Percentiles rank a stretch among this genome's conserved stretches.
Evolutionary conservation across 2,888 invertebrate genomes (phyloP).

Genomic region (Callosobruchus maculatus): DNA sequence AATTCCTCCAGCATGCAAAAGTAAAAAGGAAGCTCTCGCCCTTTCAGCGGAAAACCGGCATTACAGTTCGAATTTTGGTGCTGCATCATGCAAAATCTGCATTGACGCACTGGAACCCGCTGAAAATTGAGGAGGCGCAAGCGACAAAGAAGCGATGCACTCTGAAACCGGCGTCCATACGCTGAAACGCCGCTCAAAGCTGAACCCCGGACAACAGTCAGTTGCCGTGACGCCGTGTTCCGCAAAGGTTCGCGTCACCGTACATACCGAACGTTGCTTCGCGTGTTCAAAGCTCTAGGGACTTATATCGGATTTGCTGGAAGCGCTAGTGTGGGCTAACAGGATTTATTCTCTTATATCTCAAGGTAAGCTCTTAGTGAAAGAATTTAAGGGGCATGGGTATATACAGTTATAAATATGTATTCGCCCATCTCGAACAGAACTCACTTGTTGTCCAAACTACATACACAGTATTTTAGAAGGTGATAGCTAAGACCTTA

Average conservation of each 20-base stretch:
- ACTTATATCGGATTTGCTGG: not conserved
- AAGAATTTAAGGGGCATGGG: too few species aligned
- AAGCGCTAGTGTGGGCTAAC: not conserved
- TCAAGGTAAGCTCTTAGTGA: not conserved
- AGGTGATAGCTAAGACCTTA: too few species aligned
- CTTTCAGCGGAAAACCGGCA: too few species aligned
- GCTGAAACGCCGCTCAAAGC: not conserved
- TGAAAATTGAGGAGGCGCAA: not conserved
- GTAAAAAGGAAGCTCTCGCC: too few species aligned
- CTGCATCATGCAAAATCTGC: not conserved
- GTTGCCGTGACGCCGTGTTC: not conserved
- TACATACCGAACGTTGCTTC: not conserved
- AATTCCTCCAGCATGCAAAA: too few species aligned
- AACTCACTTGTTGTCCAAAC: too few species aligned
- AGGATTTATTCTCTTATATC: not conserved
- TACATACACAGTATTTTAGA: too few species aligned
- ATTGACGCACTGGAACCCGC: not conserved
- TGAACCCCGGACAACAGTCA: not conserved
- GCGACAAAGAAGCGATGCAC: not conserved
- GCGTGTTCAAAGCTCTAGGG: not conserved
- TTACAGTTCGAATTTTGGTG: too few species aligned
- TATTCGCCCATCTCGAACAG: too few species aligned
- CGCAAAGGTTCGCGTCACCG: not conserved
- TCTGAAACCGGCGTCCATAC: not conserved
- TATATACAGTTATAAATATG: too few species aligned